phyloP scores from a whole-genome alignment of 2,888 invertebrate genomes.

The Zaprionus bogoriensis region DNA sequence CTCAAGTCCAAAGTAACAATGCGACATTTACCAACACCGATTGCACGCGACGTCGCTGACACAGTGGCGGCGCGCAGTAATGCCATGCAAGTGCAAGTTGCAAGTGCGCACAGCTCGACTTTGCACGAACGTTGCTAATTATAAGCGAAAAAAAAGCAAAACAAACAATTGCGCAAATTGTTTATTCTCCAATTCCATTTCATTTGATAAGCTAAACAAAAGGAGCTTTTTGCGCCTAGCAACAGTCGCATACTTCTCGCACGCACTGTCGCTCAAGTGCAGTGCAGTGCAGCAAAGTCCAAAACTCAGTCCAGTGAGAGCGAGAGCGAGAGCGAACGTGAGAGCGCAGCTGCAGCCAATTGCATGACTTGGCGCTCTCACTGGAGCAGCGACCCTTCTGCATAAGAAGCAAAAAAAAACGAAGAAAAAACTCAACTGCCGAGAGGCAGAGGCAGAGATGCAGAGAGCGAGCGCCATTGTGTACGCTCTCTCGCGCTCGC shows the following conservation, averaged over 20 bases:
- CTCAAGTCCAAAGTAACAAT: conserved; percentile 66
- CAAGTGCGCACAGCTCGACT: too few species aligned
- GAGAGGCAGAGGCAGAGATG: background rate
- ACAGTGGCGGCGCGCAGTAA: conserved; percentile 31
- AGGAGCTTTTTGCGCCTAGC: background rate
- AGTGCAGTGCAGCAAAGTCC: conserved; percentile 40
- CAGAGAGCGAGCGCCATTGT: too few species aligned
- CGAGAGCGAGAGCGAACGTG: conserved; percentile 4
- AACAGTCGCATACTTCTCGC: conserved; percentile 35
- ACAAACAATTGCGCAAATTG: background rate
- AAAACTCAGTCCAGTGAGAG: conserved; percentile 43
- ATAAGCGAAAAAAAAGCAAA: too few species aligned
- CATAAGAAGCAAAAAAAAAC: too few species aligned
- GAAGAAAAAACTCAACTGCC: background rate
- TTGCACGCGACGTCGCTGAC: conserved; percentile 12
- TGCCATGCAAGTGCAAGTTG: background rate
- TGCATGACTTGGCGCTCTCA: background rate
- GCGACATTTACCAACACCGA: conserved; percentile 39
- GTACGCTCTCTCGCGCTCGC: conserved; percentile 3
- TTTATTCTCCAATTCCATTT: background rate
- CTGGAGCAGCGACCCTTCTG: background rate
- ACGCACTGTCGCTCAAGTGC: conserved; percentile 44
- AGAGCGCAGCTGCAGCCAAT: conserved; percentile 1
- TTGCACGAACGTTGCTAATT: too few species aligned
- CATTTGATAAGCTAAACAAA: background rate